These are phyloP conservation scores for Anhinga rufa DNA, from an alignment of 2,113 vertebrate species.

Conservation along the genomic window DNA sequence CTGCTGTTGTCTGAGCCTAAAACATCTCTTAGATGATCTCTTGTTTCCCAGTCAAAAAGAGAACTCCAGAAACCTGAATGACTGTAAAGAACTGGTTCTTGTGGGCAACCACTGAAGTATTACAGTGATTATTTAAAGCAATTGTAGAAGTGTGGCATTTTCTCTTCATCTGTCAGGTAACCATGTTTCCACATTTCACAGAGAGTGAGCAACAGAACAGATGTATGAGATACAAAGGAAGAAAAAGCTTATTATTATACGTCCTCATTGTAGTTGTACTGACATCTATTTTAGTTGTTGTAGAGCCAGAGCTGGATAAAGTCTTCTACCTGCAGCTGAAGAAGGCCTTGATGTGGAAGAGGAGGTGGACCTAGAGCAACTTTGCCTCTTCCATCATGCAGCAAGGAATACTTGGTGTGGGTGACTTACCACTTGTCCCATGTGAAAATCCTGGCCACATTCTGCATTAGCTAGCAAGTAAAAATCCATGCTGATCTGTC, in stretches of 20 bases:
- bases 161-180: not conserved
- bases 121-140: not conserved
- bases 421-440: not conserved
- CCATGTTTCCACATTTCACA: not conserved
- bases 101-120: not conserved
- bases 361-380: not conserved
- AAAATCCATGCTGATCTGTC: not conserved
- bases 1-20: not conserved
- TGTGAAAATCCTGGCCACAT: not conserved
- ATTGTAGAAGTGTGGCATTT: not conserved
- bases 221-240: not conserved
- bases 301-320: not conserved
- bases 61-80: not conserved
- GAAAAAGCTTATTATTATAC: not conserved
- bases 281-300: not conserved
- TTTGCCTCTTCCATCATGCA: not conserved
- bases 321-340: not conserved
- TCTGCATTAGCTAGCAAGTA: not conserved
- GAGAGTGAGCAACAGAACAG: not conserved
- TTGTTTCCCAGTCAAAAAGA: not conserved
- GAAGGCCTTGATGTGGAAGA: not conserved
- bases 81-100: not conserved
- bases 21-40: not conserved
- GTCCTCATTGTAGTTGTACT: not conserved
- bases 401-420: not conserved